Evolutionary conservation across 2,797 vertebrate genomes (phyloP), one percentile per base, ranked within the genome.

Genomic region (Menidia menidia): DNA sequence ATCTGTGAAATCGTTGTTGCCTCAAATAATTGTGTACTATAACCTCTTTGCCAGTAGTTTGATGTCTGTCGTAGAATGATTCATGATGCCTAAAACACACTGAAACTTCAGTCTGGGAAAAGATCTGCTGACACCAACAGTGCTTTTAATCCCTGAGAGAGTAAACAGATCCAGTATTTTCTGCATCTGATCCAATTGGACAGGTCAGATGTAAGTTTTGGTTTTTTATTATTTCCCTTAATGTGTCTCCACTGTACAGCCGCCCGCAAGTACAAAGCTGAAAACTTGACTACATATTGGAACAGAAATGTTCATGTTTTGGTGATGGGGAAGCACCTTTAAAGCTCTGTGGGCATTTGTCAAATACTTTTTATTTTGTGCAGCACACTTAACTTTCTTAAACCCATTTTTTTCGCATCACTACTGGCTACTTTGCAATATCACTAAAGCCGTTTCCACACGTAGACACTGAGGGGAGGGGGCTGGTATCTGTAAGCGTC

Each of bases 291-390:
- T 70, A 77, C 66, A 80, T 75, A 69, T 85, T 47, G n/a, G 82
- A 80, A 80, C 75, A 79, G 64, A 84, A 73, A 78, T 56, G 72
- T 86, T 52, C 69, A 60, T 82, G 72, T 78, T 78, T 82, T 69
- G 82, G 87, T 83, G 85, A 74, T 10, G 77, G 83, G 85, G 80
- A 85, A 87, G 83, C 81, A 85, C 84, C 68, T 71, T 87, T 64
- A 78, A 83, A 81, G 82, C 83, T 90, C 86, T 92, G 80, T 78
- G 87, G 89, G 85, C 83, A 90, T 93, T 93, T 90, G 85, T 88
- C 85, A 73, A 68, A 71, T 83, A 83, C 19, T 44, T 68, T 90
- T 39, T 44, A 67, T 90, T 39, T 88, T 77, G 82, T 90, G 80
- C 82, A 89, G 77, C 61, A 87, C 77, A 75, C 83, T 87, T 84